Conservation (phyloP, 2,797 vertebrate species). For the Pseudomugil tenellus region DNA sequence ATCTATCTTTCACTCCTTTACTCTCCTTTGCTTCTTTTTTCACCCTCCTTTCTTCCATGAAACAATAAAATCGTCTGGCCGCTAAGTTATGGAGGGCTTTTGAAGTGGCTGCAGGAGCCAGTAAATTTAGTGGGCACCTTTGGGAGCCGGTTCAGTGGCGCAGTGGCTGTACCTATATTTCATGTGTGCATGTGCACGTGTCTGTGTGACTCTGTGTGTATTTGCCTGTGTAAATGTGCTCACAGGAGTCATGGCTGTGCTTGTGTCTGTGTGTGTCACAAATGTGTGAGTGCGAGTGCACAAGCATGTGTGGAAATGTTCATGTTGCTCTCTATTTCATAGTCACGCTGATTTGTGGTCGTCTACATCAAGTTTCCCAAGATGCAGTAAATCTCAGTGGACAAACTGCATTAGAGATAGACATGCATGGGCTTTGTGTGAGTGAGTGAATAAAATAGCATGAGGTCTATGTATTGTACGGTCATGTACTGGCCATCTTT, state of each 20-base stretch:
- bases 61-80: slow-evolving; percentile 92
- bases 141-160: slow-evolving; percentile 84
- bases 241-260: slow-evolving; percentile 31
- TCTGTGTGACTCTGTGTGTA: slow-evolving; percentile 23
- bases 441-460: slow-evolving; percentile 32
- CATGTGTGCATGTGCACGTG: slow-evolving; percentile 55
- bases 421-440: slow-evolving; percentile 30
- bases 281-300: slow-evolving; percentile 23
- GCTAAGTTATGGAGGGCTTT: slow-evolving; percentile 92
- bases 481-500: slow-evolving; percentile 31
- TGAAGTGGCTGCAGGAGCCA: slow-evolving; percentile 91
- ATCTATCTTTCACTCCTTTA: slow-evolving; percentile 81
- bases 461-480: slow-evolving; percentile 12
- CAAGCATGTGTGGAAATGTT: slow-evolving; percentile 33
- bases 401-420: slow-evolving; percentile 69
- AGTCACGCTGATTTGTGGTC: slow-evolving; percentile 90
- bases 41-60: slow-evolving; percentile 80
- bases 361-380: slow-evolving; percentile 88
- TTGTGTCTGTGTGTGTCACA: slow-evolving; percentile 49
- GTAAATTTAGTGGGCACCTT: slow-evolving; percentile 97
- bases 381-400: slow-evolving; percentile 87
- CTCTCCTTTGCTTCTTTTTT: slow-evolving; percentile 51
- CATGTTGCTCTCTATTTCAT: slow-evolving; percentile 83
- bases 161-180: slow-evolving; percentile 74
- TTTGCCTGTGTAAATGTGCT: slow-evolving; percentile 16